These are phyloP conservation scores for Hylomyscus alleni DNA, from an alignment of 2,797 vertebrate genomes.

Conservation along the genomic window DNA sequence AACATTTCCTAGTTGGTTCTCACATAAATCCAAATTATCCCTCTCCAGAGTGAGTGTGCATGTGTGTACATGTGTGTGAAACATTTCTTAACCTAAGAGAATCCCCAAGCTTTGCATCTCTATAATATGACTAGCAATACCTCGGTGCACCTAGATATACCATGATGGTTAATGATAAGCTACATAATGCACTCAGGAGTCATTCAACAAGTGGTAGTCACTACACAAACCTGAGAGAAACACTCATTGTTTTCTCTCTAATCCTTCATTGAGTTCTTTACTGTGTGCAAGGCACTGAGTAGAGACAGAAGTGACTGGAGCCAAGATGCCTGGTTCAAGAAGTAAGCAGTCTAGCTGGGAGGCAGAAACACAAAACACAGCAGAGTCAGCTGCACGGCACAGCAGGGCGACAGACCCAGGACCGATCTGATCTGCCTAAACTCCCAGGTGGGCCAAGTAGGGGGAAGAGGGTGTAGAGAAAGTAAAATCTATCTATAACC, in stretches of 20 bases:
- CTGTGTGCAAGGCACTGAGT: not conserved
- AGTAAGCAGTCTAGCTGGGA: not conserved
- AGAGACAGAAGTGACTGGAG: not conserved
- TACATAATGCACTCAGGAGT: not conserved
- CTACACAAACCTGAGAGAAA: not conserved
- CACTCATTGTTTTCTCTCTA: not conserved
- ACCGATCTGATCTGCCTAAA: not conserved
- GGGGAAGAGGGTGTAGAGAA: not conserved
- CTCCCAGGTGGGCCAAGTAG: not conserved
- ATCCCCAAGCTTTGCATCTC: not conserved
- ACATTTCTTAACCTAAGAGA: not conserved
- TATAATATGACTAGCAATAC: not conserved
- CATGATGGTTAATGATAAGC: not conserved
- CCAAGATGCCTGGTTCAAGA: not conserved
- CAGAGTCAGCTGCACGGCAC: not conserved
- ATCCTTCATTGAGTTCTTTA: not conserved
- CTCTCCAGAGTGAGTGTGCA: not conserved
- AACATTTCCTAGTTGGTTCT: slow-evolving; percentile 48
- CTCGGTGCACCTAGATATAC: fast-evolving
- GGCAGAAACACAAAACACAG: not conserved
- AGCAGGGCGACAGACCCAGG: no score
- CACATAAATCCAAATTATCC: not conserved
- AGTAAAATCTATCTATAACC: not conserved
- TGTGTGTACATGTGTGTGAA: not conserved
- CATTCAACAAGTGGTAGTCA: not conserved